phyloP scores from a whole-genome alignment of 2,113 vertebrate species.

The Channa argus region DNA sequence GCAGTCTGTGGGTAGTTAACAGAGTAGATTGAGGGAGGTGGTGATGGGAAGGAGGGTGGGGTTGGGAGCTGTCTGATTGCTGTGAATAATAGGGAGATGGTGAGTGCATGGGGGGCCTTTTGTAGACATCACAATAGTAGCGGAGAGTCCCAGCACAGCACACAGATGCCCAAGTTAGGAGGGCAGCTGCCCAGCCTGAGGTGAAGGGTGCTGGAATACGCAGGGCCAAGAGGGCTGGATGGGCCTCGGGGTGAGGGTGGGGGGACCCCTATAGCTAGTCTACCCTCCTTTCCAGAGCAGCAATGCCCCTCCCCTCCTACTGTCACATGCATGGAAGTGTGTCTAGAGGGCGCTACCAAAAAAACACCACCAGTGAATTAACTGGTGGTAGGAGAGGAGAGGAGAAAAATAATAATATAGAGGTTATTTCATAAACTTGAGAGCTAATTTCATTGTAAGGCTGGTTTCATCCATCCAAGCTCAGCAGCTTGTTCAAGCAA shows the following conservation, averaged over 20 bases:
- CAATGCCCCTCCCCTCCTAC: conserved; percentile 62
- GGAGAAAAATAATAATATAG: conserved; percentile 17
- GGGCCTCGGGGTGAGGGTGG: conserved; percentile 21
- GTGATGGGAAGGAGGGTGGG: conserved; percentile 7
- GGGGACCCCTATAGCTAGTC: conserved; percentile 56
- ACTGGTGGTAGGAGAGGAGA: conserved; percentile 15
- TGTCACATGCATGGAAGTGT: conserved; percentile 31
- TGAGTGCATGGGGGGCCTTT: conserved; percentile 72
- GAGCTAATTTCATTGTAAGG: conserved; percentile 67
- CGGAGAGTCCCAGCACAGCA: conserved; percentile 70
- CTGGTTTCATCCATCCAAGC: conserved; percentile 59
- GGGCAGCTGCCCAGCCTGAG: conserved; percentile 77
- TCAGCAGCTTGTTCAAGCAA: conserved; percentile 58
- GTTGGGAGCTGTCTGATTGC: conserved; percentile 53
- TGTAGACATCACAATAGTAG: conserved; percentile 81
- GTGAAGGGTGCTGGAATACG: conserved; percentile 70
- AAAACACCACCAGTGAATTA: conserved; percentile 44
- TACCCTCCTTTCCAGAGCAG: conserved; percentile 61
- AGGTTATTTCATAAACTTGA: conserved; percentile 55
- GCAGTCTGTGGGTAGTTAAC: conserved; percentile 58
- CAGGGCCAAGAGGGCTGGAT: conserved; percentile 41
- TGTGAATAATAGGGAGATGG: conserved; percentile 72
- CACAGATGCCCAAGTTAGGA: conserved; percentile 78
- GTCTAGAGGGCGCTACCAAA: conserved; percentile 59
- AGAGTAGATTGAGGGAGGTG: conserved; percentile 49